phyloP scores from a whole-genome alignment of 2,113 vertebrate genomes.

The Caranx melampygus region DNA sequence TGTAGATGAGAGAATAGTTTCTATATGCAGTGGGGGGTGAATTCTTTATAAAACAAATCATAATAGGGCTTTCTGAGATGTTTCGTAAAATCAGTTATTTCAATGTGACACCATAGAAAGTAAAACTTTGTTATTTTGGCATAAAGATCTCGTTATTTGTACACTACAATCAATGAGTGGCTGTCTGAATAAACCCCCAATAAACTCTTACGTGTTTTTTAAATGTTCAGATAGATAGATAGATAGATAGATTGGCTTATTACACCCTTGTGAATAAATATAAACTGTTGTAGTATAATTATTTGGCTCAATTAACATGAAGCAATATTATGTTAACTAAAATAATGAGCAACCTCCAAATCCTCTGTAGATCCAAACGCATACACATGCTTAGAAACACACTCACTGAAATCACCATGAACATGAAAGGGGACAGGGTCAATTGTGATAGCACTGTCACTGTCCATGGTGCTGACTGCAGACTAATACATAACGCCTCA shows the following conservation, averaged over 20 bases:
- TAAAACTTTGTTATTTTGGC: background rate
- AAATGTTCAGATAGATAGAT: background rate
- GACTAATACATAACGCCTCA: background rate
- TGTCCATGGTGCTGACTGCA: slow-evolving; percentile 24
- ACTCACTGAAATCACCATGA: background rate
- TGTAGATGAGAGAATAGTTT: accelerated
- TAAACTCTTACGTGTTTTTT: too few species aligned
- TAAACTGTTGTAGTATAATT: background rate
- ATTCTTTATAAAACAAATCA: background rate
- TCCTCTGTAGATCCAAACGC: too few species aligned
- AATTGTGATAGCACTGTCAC: background rate
- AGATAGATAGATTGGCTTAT: slow-evolving; percentile 9
- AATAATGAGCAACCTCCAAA: too few species aligned
- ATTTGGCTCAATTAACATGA: background rate
- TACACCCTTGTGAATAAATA: background rate
- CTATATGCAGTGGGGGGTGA: background rate
- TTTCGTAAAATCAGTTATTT: too few species aligned
- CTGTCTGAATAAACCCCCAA: too few species aligned
- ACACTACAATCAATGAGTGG: too few species aligned
- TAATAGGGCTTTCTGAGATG: background rate
- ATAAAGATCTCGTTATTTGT: too few species aligned
- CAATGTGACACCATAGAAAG: background rate
- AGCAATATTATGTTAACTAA: too few species aligned
- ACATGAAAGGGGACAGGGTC: background rate
- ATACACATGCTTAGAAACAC: background rate